Conservation (phyloP, 2,113 vertebrate genomes). For the Scophthalmus maximus region DNA sequence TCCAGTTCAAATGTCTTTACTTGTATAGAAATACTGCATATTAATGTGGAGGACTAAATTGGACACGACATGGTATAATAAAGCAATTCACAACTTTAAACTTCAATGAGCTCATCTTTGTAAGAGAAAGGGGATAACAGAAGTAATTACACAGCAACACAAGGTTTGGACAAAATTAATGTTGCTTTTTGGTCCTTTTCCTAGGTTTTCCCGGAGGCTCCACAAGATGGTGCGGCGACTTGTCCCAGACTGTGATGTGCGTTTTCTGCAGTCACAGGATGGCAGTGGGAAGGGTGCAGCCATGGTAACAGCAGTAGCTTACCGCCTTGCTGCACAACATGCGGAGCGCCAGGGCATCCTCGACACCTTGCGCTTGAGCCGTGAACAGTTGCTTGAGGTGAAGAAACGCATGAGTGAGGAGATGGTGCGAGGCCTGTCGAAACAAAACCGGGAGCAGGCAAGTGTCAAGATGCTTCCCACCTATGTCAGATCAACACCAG, state of each 20-base stretch:
- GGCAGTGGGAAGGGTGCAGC: slow-evolving; percentile 96
- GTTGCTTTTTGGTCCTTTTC: too few species aligned
- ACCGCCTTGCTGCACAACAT: slow-evolving; percentile 89
- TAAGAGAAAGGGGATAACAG: background rate
- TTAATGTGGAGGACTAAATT: too few species aligned
- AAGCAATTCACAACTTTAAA: too few species aligned
- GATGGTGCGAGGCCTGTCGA: slow-evolving; percentile 88
- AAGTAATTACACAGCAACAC: background rate
- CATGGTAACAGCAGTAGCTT: slow-evolving; percentile 97
- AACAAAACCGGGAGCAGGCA: slow-evolving; percentile 81
- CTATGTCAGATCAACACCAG: slow-evolving; percentile 91
- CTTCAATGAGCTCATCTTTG: too few species aligned
- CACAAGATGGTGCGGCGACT: slow-evolving; percentile 91
- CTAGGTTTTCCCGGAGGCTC: slow-evolving; percentile 90
- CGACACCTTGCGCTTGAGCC: slow-evolving; percentile 86
- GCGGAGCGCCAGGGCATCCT: slow-evolving; percentile 87
- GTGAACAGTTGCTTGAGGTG: slow-evolving; percentile 89
- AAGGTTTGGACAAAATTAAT: background rate
- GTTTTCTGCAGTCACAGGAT: slow-evolving; percentile 91
- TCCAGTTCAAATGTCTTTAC: too few species aligned
- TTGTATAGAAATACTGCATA: too few species aligned
- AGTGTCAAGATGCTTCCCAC: slow-evolving; percentile 95
- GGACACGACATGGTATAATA: too few species aligned
- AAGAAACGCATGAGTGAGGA: slow-evolving; percentile 87
- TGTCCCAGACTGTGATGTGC: slow-evolving; percentile 92